Evolutionary conservation across 2,888 invertebrate genomes (phyloP).

Genomic region (Hermodice carunculata): DNA sequence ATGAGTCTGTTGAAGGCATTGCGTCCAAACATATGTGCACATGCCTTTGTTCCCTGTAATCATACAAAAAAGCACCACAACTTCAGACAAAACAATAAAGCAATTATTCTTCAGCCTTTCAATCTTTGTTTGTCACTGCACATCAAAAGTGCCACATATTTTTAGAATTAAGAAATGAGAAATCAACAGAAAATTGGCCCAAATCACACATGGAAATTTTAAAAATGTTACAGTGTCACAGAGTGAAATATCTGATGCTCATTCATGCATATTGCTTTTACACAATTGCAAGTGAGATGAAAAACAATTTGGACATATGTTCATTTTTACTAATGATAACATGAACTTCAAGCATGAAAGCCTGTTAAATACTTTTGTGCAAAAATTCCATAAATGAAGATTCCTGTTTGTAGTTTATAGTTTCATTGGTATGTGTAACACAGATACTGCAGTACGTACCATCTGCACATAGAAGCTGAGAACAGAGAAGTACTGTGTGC

Average conservation of each 20-base stretch:
- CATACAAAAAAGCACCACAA: background rate
- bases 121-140: background rate
- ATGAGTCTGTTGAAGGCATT: slow-evolving; percentile 68
- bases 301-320: too few species aligned
- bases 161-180: background rate
- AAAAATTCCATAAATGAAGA: too few species aligned
- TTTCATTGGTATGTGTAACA: background rate
- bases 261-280: too few species aligned
- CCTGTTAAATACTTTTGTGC: too few species aligned
- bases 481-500: slow-evolving; percentile 70
- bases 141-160: background rate
- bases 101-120: background rate
- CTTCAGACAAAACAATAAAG: background rate
- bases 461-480: slow-evolving; percentile 68
- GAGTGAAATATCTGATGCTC: too few species aligned
- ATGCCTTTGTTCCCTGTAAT: slow-evolving; percentile 69
- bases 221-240: too few species aligned
- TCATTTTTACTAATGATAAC: too few species aligned
- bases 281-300: too few species aligned
- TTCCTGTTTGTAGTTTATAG: too few species aligned
- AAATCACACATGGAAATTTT: too few species aligned
- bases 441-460: slow-evolving; percentile 54
- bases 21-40: slow-evolving; percentile 68
- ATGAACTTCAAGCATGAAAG: too few species aligned
- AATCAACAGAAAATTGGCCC: too few species aligned